Base-by-base conservation (phyloP, 2,797 vertebrate genomes). In the Onychomys leucogaster region DNA sequence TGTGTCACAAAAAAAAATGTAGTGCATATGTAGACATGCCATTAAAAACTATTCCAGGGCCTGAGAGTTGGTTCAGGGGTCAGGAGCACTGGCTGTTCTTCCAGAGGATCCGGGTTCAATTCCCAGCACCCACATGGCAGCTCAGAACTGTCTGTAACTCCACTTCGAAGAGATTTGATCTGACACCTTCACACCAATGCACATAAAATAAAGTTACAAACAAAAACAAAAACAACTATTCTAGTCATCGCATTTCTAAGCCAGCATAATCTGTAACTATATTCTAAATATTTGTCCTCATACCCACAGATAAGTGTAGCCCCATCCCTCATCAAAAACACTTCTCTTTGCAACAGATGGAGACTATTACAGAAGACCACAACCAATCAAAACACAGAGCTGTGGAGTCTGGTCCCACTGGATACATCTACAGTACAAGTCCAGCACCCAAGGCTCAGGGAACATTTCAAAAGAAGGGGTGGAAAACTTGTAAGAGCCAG, bases 1-100 rank as follows among this genome's bases (percentile, higher is more conserved):
- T 25, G 41, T 41, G 65, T 71, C 7, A 29, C 76, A 86, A 46
- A 34, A 78, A 89, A 37, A 81, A 57, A 34, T n/a, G 57, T 29
- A 81, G 34, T 81, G 23, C 80, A 85, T 32, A 89, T 86, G 59
- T 85, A 96, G 43, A 76, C 32, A 89, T 46, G 73, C 32, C 29
- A 76, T 83, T 82, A 61, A 75, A 90, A 89, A 14, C 41, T 85
- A 67, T 67, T 85, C 61, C 41, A 65, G 52, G 52, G 52, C 52
- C 52, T 55, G 52, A 55, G 52, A 55, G 52, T 14, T 55, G 13
- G 52, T 55, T 55, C 52, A 55, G 52, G 52, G 52, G 52, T 16
- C 16, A 55, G 52, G 52, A 55, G 4, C 52, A 55, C 52, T 55
- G 52, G 52, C 13, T 55, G 14, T 16, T 55, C 52, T 55, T 55